These are phyloP conservation scores for Zaprionus taronus DNA, from an alignment of 1,140 invertebrate species.

Conservation along the genomic window DNA sequence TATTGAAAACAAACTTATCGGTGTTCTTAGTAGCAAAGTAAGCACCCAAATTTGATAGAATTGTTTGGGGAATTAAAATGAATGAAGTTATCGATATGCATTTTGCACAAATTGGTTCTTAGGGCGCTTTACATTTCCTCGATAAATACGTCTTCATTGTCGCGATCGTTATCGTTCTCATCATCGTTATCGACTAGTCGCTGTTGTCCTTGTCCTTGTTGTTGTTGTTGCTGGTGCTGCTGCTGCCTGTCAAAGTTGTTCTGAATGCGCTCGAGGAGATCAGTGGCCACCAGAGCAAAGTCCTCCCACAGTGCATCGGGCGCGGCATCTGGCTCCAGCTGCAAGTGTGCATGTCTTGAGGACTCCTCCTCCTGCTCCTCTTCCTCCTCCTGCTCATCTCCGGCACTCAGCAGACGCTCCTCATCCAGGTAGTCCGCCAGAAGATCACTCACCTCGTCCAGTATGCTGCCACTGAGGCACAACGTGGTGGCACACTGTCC, in stretches of 20 bases:
- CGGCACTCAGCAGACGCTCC: slow-evolving; percentile 82
- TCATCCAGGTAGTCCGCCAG: slow-evolving; percentile 87
- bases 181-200: slow-evolving; percentile 44
- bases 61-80: neutral
- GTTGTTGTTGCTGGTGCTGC: slow-evolving; percentile 39
- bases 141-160: slow-evolving; percentile 74
- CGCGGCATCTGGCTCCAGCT: slow-evolving; percentile 32
- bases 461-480: slow-evolving; percentile 84
- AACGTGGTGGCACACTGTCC: slow-evolving; percentile 84
- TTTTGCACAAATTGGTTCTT: neutral
- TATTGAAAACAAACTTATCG: slow-evolving; percentile 4
- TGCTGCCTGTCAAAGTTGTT: slow-evolving; percentile 71
- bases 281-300: slow-evolving; percentile 87
- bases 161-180: slow-evolving; percentile 59
- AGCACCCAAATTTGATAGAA: neutral
- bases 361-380: slow-evolving; percentile 23
- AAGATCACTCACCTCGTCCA: slow-evolving; percentile 86
- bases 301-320: slow-evolving; percentile 87
- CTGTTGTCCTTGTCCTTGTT: slow-evolving; percentile 49
- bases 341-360: neutral
- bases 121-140: slow-evolving; percentile 67
- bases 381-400: slow-evolving; percentile 40
- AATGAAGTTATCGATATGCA: no score
- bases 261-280: slow-evolving; percentile 86
- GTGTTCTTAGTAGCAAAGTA: neutral